phyloP scores from a whole-genome alignment of 2,797 vertebrate genomes.

The Adelosebastes latens region DNA sequence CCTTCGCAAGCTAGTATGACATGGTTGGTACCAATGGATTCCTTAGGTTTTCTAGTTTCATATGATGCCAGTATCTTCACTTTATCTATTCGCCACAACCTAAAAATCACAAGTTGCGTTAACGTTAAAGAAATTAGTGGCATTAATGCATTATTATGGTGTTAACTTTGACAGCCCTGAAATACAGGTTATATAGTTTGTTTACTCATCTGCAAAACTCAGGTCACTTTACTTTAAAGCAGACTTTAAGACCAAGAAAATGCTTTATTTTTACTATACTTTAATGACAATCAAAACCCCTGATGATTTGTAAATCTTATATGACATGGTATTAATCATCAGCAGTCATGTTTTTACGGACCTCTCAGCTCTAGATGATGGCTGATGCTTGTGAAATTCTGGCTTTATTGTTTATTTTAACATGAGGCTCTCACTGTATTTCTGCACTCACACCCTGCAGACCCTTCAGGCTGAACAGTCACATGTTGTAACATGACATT shows the following conservation, averaged over 20 bases:
- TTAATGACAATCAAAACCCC: background rate
- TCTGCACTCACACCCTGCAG: background rate
- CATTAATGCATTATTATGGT: too few relatives aligned
- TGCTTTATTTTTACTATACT: background rate
- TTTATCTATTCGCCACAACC: too few relatives aligned
- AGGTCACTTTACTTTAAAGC: background rate
- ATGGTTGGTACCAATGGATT: fast-evolving
- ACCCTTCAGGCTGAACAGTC: constrained; percentile 9
- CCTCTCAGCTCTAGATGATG: background rate
- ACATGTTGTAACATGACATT: constrained; percentile 30
- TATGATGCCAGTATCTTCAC: too few relatives aligned
- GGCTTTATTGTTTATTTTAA: background rate
- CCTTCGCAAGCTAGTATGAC: too few relatives aligned
- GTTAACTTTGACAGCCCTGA: too few relatives aligned
- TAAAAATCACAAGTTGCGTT: too few relatives aligned
- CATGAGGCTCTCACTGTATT: background rate
- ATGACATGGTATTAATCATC: background rate
- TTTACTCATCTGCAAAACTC: background rate
- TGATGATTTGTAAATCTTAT: background rate
- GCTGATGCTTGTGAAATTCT: background rate
- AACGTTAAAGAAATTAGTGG: too few relatives aligned
- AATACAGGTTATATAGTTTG: background rate
- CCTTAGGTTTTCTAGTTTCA: too few relatives aligned
- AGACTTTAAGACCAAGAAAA: background rate
- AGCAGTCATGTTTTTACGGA: background rate